Percentiles rank a stretch among this genome's conserved stretches.
Evolutionary conservation across 92 coral and sea anemone genomes (phyloP).

Genomic region (Hydrozoanthus gracilis): DNA sequence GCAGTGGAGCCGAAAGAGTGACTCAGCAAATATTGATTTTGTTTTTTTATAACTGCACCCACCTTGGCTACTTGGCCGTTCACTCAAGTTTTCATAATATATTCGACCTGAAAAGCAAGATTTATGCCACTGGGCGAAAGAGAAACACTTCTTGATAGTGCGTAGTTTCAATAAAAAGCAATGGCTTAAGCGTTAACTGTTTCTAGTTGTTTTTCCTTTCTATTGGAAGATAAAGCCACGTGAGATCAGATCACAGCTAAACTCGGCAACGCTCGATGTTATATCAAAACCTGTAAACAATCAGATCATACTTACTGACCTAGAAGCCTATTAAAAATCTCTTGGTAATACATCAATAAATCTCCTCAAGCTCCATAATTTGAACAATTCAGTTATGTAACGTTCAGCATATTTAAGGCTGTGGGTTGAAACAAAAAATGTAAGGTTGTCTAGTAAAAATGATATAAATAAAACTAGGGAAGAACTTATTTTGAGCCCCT

Average conservation of each 20-base stretch:
- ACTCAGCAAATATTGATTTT: background rate
- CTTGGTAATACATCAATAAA: too few relatives aligned
- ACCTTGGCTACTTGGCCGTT: too few relatives aligned
- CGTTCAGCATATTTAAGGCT: too few relatives aligned
- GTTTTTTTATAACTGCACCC: too few relatives aligned
- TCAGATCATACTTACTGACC: conserved; percentile 42
- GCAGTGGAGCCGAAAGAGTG: background rate
- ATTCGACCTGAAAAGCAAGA: background rate
- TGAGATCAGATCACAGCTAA: conserved; percentile 38
- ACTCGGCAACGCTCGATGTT: background rate
- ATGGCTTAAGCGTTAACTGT: background rate
- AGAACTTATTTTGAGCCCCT: too few relatives aligned
- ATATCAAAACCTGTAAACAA: conserved; percentile 12
- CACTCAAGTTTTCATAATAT: background rate
- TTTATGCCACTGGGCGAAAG: background rate
- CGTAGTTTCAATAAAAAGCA: conserved; percentile 4
- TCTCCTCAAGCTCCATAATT: too few relatives aligned
- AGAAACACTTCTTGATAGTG: background rate
- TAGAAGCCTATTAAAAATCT: background rate
- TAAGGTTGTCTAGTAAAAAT: too few relatives aligned
- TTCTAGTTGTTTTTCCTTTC: background rate
- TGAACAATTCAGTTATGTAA: too few relatives aligned
- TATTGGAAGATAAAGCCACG: conserved; percentile 28
- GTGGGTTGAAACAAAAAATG: too few relatives aligned
- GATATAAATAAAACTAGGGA: too few relatives aligned